Evolutionary conservation across 2,888 invertebrate genomes (phyloP), one percentile per base, ranked within the genome.

Genomic region (Cylloceria caligata): DNA sequence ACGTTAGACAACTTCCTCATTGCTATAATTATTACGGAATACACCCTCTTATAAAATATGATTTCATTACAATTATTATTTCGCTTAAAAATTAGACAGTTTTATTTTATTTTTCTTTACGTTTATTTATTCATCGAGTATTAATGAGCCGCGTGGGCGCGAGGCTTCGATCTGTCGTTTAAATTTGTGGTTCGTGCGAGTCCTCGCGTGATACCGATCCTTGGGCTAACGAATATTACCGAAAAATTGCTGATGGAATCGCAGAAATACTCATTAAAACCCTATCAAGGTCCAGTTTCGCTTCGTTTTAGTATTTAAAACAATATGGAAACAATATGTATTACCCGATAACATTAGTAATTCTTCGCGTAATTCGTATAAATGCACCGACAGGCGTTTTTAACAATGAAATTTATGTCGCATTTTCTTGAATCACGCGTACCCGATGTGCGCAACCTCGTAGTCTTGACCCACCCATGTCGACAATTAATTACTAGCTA

Each of bases 11-110:
- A 80, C 72, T 79, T 71, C 79, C 76, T 84, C 87, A 85, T 87
- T 86, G 86, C 87, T 89, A 87, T 88, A 88, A 69, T 81, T 65
- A 77, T 86, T 88, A 88, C 77, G 87, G 87, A 88, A 87, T 89
- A 90, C 85, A 88, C 85, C 86, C 87, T 89, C 90, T 91, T 91
- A 91, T 91, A 91, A 91, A 91, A 91, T 91, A 91, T 91, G 85
- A 88, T 89, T 89, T 90, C 85, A 87, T 88, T 87, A 88, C 83
- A 88, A 86, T 90, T 90, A 89, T 86, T 87, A 83, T 86, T 86
- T 87, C 84, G 82, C 86, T 87, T 87, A 88, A 81, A 89, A 89
- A 81, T 65, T 87, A 88, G 86, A 89, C 85, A 87, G 86, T 85
- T 81, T 76, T 83, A 47, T 76, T 78, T 80, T 68, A 77, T 79